Evolutionary conservation across 2,888 invertebrate genomes (phyloP), one percentile per base, ranked within the genome.

Genomic region (Phyllotreta cruciferae): DNA sequence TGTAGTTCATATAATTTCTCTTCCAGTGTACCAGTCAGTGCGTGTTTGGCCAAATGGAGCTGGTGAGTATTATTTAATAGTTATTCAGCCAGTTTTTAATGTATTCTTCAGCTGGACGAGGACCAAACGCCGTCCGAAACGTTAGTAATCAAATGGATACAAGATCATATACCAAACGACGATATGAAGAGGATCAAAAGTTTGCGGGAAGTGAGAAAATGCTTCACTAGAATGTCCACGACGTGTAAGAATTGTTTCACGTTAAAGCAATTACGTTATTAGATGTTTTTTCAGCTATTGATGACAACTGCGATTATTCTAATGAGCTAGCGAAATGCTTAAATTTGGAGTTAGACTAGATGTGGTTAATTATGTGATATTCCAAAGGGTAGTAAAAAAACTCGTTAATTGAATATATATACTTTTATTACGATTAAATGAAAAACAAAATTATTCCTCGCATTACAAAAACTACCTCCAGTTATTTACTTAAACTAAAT

Each of bases 21-120:
- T 78, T 78, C 68, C 62, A 80, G 78, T 81, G 81, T 57, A 64
- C 76, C 24, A 80, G 78, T 65, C 81, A 80, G 68, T 81, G 81
- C 56, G 74, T 80, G 50, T 80, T 80, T 68, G 79, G 78, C 4
- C 78, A 80, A 69, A 68, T 81, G 66, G 78, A 79, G 70, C 71
- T 81, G 75, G 81, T 80, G 75, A 68, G 70, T 66, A 39, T n/a
- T 44, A 34, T 14, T n/a, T 11, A 38, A n/a, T 14, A 13, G 11
- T 6, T 34, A 37, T 44, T 13, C 41, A 34, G 9, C 13, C 9
- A 35, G 13, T 45, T 36, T 14, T 11, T 5, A 45, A n/a, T 42
- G 34, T 14, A 7, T 41, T 63, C 76, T 77, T 50, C 65, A 81
- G 81, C 68, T 81, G 49, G 81, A 81, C 64, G 80, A 80, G 56